These are phyloP conservation scores for Melanogrammus aeglefinus DNA, from an alignment of 2,797 vertebrate species.

Conservation along the genomic window DNA sequence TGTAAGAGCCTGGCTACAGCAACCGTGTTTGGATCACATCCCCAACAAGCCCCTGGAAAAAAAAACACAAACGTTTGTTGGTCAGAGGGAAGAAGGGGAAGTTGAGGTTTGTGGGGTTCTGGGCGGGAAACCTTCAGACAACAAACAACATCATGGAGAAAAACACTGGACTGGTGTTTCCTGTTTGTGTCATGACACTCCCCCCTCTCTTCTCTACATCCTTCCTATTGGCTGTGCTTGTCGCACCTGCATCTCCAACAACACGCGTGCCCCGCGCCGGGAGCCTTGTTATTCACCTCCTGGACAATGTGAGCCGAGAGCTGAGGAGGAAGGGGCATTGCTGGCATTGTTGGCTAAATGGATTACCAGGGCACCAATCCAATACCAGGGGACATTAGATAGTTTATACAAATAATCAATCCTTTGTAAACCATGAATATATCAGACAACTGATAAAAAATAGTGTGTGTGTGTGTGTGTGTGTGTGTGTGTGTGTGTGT, in stretches of 20 bases:
- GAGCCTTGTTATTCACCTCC: background rate
- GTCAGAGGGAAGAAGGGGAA: background rate
- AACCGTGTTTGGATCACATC: background rate
- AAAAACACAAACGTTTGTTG: background rate
- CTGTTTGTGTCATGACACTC: conserved; percentile 70
- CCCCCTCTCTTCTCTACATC: conserved; percentile 47
- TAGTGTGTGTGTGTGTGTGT: no score
- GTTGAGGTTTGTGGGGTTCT: background rate
- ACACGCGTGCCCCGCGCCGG: background rate
- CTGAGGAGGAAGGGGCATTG: background rate
- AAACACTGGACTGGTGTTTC: conserved; percentile 57
- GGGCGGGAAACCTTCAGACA: background rate
- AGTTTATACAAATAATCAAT: background rate
- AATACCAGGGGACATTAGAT: background rate
- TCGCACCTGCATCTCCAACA: background rate
- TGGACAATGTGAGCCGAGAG: background rate
- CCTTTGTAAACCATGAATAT: background rate
- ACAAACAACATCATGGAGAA: background rate
- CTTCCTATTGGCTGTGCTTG: conserved; percentile 45
- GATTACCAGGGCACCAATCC: no score
- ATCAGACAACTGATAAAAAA: background rate
- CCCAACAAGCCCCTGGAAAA: background rate
- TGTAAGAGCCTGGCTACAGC: conserved; percentile 45
- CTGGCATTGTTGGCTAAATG: background rate
- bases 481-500: no score